Base-by-base conservation (phyloP, 2,113 vertebrate genomes). In the Phylloscopus whistleri region DNA sequence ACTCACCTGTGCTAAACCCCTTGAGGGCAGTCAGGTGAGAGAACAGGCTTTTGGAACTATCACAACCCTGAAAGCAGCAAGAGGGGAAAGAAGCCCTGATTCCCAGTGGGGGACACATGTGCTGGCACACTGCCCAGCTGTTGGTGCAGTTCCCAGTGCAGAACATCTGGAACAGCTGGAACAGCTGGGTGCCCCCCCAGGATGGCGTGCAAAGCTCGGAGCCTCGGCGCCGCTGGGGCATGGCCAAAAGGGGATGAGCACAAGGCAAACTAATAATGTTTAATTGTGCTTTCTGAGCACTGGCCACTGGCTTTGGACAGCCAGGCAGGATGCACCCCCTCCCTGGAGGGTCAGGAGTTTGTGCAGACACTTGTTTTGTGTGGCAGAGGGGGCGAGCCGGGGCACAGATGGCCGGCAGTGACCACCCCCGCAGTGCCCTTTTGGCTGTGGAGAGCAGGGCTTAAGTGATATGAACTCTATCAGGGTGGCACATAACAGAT, bases 401-500 rank as follows among this genome's bases (percentile, higher is more conserved):
- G 53, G 10, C 35, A n/a, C 75, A 51, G 84, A 53, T 33, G 79
- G 28, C 7, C 41, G 66, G 53, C 67, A 83, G 17, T 3, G 0
- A 5, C 31, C 35, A 1, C 11, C 30, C 9, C 20, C 0, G 0
- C 59, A 5, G 8, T 60, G 51, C 43, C 20, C 43, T 30, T 17
- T 6, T 9, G 41, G 41, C 35, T 24, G 3, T 24, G 35, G 7
- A 28, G 70, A 52, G 66, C 67, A 56, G 63, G 43, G 39, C 16
- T 39, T 7, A 3, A 18, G 48, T 8, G 24, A 15, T 4, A 0
- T 1, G 55, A 51, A 20, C 24, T 67, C 70, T 28, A 33, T 11
- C 62, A 21, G 0, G 1, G 27, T 2, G 63, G 12, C 13, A 1
- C 3, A 0, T 2, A 7, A 11, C 44, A 33, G 30, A 19, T 12